Conservation (phyloP, 1,140 invertebrate species). For the Bicyclus anynana region DNA sequence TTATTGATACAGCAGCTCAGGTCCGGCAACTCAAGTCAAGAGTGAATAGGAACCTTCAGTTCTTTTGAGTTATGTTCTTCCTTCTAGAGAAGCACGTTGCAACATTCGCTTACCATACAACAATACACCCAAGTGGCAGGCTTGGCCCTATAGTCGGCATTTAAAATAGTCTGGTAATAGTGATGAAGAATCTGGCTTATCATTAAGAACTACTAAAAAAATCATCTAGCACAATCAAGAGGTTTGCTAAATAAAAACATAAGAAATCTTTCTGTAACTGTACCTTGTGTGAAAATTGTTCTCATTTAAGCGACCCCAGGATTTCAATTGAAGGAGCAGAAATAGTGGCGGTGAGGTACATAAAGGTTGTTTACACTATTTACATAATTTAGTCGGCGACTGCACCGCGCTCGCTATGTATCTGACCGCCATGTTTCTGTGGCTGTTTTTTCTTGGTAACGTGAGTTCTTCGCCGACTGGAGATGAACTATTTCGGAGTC, state of each 20-base stretch:
- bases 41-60: too few species aligned
- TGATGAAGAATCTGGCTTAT: too few species aligned
- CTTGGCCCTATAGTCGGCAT: too few species aligned
- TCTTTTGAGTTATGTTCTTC: too few species aligned
- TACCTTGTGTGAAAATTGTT: conserved; percentile 53
- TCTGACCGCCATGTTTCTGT: conserved; percentile 36
- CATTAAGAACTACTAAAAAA: too few species aligned
- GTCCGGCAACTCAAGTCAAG: too few species aligned
- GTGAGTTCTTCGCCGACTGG: conserved; percentile 29
- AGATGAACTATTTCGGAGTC: conserved; percentile 43
- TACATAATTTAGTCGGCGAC: conserved; percentile 39
- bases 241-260: not conserved
- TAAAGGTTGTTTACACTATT: conserved; percentile 55
- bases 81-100: too few species aligned
- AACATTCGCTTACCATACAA: too few species aligned
- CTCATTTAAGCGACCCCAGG: conserved; percentile 54
- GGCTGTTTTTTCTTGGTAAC: conserved; percentile 38
- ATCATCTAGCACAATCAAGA: too few species aligned
- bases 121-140: too few species aligned
- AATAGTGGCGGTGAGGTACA: conserved; percentile 49
- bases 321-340: conserved; percentile 61
- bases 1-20: too few species aligned
- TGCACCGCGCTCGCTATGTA: conserved; percentile 26
- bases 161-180: too few species aligned
- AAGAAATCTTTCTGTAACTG: not conserved